Evolutionary conservation across 2,797 vertebrate species (phyloP), one percentile per base, ranked within the genome.

Genomic region (Vireo griseus): DNA sequence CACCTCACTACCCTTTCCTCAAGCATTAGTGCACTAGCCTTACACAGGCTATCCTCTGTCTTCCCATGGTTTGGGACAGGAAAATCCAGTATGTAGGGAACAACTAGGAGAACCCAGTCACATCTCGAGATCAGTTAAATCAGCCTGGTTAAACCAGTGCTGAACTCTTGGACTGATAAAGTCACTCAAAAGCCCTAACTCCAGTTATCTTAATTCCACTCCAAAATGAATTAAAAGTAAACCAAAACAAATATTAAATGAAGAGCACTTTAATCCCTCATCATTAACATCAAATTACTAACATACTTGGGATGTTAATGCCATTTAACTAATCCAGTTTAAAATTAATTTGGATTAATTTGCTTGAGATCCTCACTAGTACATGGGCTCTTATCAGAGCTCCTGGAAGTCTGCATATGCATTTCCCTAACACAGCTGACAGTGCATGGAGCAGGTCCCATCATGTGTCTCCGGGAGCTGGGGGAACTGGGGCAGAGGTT

Each of bases 341-440:
- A 68, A 79, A 90, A 88, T 72, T 52, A 73, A 88, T 88, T 71
- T 88, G 57, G 44, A 74, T 90, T 85, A 33, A 93, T 88, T 86
- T 88, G 17, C 42, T 72, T 45, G 55, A 76, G 42, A 50, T 61
- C 45, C 51, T 92, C 4, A 9, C 17, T 5, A 29, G n/a, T 75
- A 40, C 2, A 1, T 42, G 40, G 21, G 11, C 31, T 81, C 44
- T 71, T 75, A 29, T 8, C 11, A 39, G 77, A 84, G 61, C 39
- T 69, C 48, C 35, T 35, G 16, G 15, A 44, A 52, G 31, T 13
- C 69, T 73, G 35, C 0, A 1, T 21, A 3, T 55, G 31, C 13
- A 8, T 65, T 74, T 77, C 57, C 37, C 44, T 73, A 39, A 17
- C 16, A 10, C 0, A 1, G n/a, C 33, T 80, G 65, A 17, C 52